Evolutionary conservation across 2,113 vertebrate genomes (phyloP).

Genomic region (Dinomys branickii): DNA sequence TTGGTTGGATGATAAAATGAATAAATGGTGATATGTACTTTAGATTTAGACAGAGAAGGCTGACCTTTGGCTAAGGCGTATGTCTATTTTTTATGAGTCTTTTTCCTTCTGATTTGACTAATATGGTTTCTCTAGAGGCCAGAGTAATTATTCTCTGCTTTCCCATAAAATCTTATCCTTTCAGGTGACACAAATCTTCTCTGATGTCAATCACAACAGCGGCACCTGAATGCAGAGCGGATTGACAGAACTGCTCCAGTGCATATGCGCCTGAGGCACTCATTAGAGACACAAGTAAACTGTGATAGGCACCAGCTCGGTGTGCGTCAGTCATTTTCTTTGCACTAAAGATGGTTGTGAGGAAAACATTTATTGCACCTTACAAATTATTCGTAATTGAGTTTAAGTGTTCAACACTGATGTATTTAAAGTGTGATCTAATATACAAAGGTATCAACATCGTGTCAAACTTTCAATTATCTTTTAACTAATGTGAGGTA

Average conservation of each 20-base stretch:
- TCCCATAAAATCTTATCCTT: slow-evolving; percentile 61
- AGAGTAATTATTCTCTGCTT: slow-evolving; percentile 65
- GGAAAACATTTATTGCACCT: slow-evolving; percentile 51
- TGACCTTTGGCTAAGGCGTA: slow-evolving; percentile 27
- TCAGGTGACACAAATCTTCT: slow-evolving; percentile 62
- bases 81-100: slow-evolving; percentile 62
- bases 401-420: slow-evolving; percentile 17
- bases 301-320: background rate
- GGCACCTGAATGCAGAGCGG: slow-evolving; percentile 23
- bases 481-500: background rate
- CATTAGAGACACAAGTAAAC: slow-evolving; percentile 54
- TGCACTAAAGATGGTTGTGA: slow-evolving; percentile 28
- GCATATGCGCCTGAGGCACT: background rate
- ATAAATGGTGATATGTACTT: background rate
- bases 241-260: slow-evolving; percentile 43
- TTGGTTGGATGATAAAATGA: slow-evolving; percentile 47
- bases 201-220: slow-evolving; percentile 71
- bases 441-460: background rate
- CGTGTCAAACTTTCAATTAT: background rate
- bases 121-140: slow-evolving; percentile 27
- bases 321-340: slow-evolving; percentile 32
- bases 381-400: slow-evolving; percentile 61
- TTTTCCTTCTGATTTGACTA: slow-evolving; percentile 64
- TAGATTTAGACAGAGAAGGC: slow-evolving; percentile 38
- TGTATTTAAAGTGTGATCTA: slow-evolving; percentile 31